Conservation (phyloP, 2,888 invertebrate species). For the Sialis fuliginosa region DNA sequence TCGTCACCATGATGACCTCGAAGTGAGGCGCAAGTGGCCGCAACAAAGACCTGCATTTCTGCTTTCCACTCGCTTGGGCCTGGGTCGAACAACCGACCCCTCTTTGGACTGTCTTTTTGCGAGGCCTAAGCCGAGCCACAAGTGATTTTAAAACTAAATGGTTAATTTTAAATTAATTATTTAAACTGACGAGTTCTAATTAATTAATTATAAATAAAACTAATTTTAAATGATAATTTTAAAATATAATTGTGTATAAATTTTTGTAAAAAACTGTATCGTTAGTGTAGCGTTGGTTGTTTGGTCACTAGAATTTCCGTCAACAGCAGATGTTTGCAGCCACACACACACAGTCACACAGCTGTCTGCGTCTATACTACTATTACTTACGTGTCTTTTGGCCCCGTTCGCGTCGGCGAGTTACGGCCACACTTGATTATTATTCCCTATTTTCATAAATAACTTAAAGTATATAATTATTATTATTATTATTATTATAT, state of each 20-base stretch:
- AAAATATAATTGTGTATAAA: constrained; percentile 26
- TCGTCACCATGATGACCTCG: constrained; percentile 98
- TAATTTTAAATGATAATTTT: constrained; percentile 19
- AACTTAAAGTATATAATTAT: not conserved
- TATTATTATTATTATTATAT: constrained; percentile 1
- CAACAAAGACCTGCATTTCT: constrained; percentile 37
- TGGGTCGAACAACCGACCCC: constrained; percentile 5
- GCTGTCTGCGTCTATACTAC: not conserved
- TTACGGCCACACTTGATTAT: not conserved
- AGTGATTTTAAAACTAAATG: constrained; percentile 9
- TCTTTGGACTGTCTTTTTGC: constrained; percentile 13
- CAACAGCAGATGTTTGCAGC: not conserved
- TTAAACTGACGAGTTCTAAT: constrained; percentile 10
- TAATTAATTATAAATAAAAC: constrained; percentile 8
- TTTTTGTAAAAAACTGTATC: constrained; percentile 27
- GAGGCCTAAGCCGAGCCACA: constrained; percentile 19
- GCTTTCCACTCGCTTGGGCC: constrained; percentile 24
- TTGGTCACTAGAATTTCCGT: not conserved
- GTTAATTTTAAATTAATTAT: constrained; percentile 9
- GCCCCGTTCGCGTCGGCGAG: not conserved
- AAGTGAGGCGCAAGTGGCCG: constrained; percentile 69
- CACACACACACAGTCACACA: not conserved
- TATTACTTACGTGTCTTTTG: constrained; percentile 1
- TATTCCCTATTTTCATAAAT: constrained; percentile 4
- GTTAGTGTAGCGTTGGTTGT: constrained; percentile 4